Conservation (phyloP, 2,113 vertebrate species). For the Ornithorhynchus anatinus region DNA sequence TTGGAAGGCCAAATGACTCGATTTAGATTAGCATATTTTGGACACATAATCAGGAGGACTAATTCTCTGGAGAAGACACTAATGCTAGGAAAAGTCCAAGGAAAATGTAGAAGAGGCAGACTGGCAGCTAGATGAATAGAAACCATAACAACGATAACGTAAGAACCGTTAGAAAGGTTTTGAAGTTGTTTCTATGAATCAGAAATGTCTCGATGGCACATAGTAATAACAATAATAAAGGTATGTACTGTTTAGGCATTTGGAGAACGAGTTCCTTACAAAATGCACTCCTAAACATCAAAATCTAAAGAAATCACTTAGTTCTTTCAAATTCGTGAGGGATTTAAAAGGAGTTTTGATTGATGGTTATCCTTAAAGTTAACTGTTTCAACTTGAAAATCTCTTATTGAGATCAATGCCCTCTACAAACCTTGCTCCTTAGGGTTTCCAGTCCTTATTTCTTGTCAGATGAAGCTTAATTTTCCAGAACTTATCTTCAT, state of each 20-base stretch:
- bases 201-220: too few species aligned
- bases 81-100: too few species aligned
- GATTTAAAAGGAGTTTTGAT: slow-evolving; percentile 41
- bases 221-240: too few species aligned
- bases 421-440: not conserved
- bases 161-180: too few species aligned
- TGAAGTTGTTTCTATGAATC: too few species aligned
- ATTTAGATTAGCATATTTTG: too few species aligned
- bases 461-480: not conserved
- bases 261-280: slow-evolving; percentile 37
- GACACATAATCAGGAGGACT: too few species aligned
- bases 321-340: slow-evolving; percentile 33
- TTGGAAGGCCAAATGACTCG: too few species aligned
- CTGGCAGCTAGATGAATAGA: too few species aligned
- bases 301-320: slow-evolving; percentile 41
- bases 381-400: slow-evolving; percentile 14
- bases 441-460: not conserved
- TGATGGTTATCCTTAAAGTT: slow-evolving; percentile 21
- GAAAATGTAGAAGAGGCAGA: too few species aligned
- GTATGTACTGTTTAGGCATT: slow-evolving; percentile 30
- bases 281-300: slow-evolving; percentile 16
- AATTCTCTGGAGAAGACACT: too few species aligned
- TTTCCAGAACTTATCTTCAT: not conserved
- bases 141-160: too few species aligned
- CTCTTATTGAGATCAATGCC: not conserved